Base-by-base conservation (phyloP, 2,888 invertebrate genomes). In the Tuta absoluta region DNA sequence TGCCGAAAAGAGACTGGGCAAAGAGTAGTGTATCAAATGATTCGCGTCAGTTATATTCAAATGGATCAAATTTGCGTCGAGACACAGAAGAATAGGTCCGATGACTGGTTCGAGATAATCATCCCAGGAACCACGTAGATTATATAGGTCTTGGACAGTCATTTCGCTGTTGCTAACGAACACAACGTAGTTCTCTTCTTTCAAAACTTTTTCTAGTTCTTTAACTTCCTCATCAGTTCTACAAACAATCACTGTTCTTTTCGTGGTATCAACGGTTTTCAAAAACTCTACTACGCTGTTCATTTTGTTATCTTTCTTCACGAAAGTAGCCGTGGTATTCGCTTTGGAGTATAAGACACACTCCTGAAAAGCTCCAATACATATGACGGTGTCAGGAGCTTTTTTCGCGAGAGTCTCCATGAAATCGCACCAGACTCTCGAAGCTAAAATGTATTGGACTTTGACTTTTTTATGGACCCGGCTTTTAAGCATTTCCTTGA, bases 301-400 rank as follows among this genome's bases (percentile, higher is more conserved):
- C 0, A 84, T 64, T 80, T 94, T 94, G 2, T 84, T 81, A 1
- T 85, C 79, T 10, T 86, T 81, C 28, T 81, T 79, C 1, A 88
- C 78, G 57, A 87, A 87, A 64, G 80, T 80, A 0, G 89, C 84
- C 0, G 82, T 75, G 17, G 85, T 87, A n/a, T 75, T 86, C 66
- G 69, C 92, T 85, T 79, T 93, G 71, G 94, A 95, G 82, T 95
- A 96, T 14, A 96, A 85, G 0, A 95, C 93, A 58, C 95, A 95
- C 84, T 97, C 96, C 70, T 95, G 92, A 71, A 94, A 94, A 23
- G 95, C 94, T 0, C 94, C 93, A 64, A 97, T 94, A 64, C 95
- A 94, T 4, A 96, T 84, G 0, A 94, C 86, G 0, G 95, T 94
- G 73, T 93, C 92, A 0, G 91, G 86, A 17, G 94, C 91, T 56